Evolutionary conservation across 2,113 vertebrate species (phyloP), one percentile per base, ranked within the genome.

Genomic region (Periophthalmodon schlosseri): DNA sequence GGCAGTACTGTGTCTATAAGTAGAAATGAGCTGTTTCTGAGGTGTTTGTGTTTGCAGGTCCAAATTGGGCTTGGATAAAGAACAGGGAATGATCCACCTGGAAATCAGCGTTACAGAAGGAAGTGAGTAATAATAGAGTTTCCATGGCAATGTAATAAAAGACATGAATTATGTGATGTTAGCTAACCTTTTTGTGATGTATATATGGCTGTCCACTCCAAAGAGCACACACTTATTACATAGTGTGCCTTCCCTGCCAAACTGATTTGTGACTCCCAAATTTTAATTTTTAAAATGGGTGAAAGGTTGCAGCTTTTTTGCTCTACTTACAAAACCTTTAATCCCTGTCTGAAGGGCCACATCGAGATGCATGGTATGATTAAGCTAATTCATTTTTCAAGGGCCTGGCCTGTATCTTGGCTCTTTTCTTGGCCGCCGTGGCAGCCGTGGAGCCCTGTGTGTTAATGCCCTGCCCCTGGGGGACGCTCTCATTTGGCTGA

Each of bases 61-160:
- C 50, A 91, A 95, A 80, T 93, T 95, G 91, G 94, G 94, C 13
- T 95, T 94, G 0, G 93, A 93, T 88, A 96, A 95, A 87, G 96
- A 98, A 2, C 94, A 95, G 77, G 96, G 96, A 54, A 93, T 97
- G 0, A 94, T 98, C 58, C 96, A 98, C 76, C 87, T 98, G 16
- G 96, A 98, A 86, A 94, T 94, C 81, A 95, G 91, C 67, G 86
- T 95, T 54, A 81, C 91, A 56, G 96, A 97, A 76, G 94, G 95
- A 81, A 83, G 96, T 98, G 92, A 97, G 96, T 97, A 85, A 69
- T 67, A 33, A 61, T 50, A 0, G 36, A 47, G 36, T 63, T 73
- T 34, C 70, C 24, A 34, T n/a, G 39, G 39, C 16, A n/a, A 63
- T n/a, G n/a, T 21, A 14, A 68, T 47, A 68, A 49, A 46, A 49